Base-by-base conservation (phyloP, 1,140 invertebrate species). In the Cataglyphis hispanica region DNA sequence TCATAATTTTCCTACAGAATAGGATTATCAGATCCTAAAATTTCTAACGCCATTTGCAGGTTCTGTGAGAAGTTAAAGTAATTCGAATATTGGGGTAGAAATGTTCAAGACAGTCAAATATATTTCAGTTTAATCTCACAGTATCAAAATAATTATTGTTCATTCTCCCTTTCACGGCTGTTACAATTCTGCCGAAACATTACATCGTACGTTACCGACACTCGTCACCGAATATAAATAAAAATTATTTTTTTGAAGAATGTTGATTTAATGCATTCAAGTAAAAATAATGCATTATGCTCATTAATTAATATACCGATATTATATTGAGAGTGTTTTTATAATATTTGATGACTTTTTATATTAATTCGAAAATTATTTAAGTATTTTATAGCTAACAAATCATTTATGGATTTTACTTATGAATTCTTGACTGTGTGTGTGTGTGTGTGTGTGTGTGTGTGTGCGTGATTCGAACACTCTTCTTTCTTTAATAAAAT, bases 71-170 rank as follows among this genome's bases (percentile, higher is more conserved):
- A 43, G 43, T 37, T 80, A 69, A 80, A 46, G 46, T 66, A 78
- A 80, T 80, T 69, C 34, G n/a, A 25, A 40, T 13, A 67, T 16
- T 27, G n/a, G 34, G 8, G 34, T 16, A 69, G n/a, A 5, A 25
- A n/a, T 40, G 77, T 13, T 40, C 16, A 43, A 70, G 66, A 58
- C 34, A 70, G 34, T 70, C 66, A 60, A 25, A 81, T 72, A 60
- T 70, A 81, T 72, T 69, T 60, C 25, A 81, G 25, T 72, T 81
- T 81, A 81, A 72, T 81, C 25, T 81, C 53, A 11, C 37, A 19
- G 25, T 43, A 72, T 60, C n/a, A 34, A 60, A 60, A 81, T 43
- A 81, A 72, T 81, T 72, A 81, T 70, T 37, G 25, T 72, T 43
- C 37, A 31, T 81, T n/a, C 43, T 31, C 13, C 25, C 22, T 40